Conservation (phyloP, 2,888 invertebrate genomes). For the Carabus problematicus region DNA sequence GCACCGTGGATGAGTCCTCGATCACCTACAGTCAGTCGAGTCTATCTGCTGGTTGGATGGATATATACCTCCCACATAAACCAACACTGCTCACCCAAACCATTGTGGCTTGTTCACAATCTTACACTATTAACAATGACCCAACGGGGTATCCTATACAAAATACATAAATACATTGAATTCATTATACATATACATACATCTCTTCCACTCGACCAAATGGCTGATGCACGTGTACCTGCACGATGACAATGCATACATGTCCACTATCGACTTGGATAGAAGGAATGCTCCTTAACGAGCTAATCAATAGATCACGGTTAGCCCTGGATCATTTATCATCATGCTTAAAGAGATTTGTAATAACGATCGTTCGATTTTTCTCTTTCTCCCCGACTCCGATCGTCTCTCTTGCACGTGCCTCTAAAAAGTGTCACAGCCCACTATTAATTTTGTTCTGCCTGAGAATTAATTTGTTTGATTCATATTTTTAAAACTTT, state of each 20-base stretch:
- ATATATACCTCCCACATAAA: slow-evolving; percentile 56
- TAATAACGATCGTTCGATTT: slow-evolving; percentile 58
- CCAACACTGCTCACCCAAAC: slow-evolving; percentile 55
- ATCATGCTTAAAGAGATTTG: slow-evolving; percentile 60
- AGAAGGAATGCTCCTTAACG: slow-evolving; percentile 58
- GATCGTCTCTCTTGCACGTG: slow-evolving; percentile 17
- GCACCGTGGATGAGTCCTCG: background rate
- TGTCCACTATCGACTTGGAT: slow-evolving; percentile 50
- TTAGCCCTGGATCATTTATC: slow-evolving; percentile 60
- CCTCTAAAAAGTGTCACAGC: slow-evolving; percentile 54
- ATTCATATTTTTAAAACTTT: slow-evolving; percentile 28
- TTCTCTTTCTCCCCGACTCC: slow-evolving; percentile 45
- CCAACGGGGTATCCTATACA: slow-evolving; percentile 60
- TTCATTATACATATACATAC: slow-evolving; percentile 60
- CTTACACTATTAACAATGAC: slow-evolving; percentile 60
- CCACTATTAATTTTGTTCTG: slow-evolving; percentile 49
- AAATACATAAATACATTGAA: slow-evolving; percentile 62
- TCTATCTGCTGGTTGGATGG: background rate
- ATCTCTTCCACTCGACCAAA: slow-evolving; percentile 54
- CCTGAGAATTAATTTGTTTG: slow-evolving; percentile 46
- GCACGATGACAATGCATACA: slow-evolving; percentile 47
- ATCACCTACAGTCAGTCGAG: slow-evolving; percentile 12
- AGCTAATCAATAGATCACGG: slow-evolving; percentile 63
- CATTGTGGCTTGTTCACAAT: slow-evolving; percentile 57
- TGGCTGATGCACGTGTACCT: slow-evolving; percentile 36